These are phyloP conservation scores for Pentalonia nigronervosa DNA, from an alignment of 1,140 invertebrate species.

Conservation along the genomic window DNA sequence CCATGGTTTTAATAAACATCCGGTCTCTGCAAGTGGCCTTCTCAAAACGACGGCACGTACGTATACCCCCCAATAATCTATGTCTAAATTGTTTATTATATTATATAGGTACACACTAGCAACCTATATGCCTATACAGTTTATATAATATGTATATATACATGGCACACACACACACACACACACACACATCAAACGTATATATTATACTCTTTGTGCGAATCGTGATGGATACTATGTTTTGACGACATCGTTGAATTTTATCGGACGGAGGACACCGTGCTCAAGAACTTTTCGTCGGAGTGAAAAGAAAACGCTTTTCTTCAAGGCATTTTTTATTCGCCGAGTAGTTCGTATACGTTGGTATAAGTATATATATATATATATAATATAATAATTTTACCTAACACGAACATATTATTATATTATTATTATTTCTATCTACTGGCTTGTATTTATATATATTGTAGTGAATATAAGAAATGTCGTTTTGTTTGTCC, in stretches of 20 bases:
- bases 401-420: background rate
- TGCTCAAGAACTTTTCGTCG: background rate
- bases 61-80: background rate
- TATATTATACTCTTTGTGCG: background rate
- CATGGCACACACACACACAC: background rate
- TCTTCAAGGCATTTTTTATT: background rate
- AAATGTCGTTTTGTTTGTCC: constrained; percentile 21
- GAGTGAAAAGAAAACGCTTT: constrained; percentile 10
- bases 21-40: background rate
- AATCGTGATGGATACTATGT: background rate
- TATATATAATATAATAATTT: background rate
- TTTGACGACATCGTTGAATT: background rate
- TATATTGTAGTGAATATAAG: constrained; percentile 27
- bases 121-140: background rate
- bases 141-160: background rate
- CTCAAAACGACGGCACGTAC: background rate
- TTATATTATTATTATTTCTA: constrained; percentile 26
- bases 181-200: no score
- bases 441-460: background rate
- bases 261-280: background rate
- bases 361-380: background rate
- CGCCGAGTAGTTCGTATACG: background rate
- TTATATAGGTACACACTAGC: background rate
- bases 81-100: background rate
- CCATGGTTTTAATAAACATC: background rate